Evolutionary conservation across 2,888 invertebrate species (phyloP), one percentile per base, ranked within the genome.

Genomic region (Pollenia amentaria): DNA sequence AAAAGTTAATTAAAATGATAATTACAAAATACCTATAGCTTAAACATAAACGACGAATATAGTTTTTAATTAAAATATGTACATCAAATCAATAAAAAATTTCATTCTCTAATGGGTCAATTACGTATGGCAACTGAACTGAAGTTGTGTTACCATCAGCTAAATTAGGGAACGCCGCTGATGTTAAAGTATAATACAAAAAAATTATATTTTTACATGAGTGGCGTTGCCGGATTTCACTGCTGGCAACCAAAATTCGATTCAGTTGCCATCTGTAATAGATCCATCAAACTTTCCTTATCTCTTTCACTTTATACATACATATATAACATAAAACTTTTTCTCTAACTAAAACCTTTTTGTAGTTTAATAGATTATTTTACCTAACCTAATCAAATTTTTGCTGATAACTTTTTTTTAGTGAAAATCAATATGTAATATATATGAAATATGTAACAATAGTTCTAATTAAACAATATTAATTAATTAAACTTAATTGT

Each of bases 11-110:
- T 29, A 64, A 48, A 75, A 77, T 40, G 60, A 57, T 29, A 62
- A 70, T 53, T 29, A 79, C 48, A 70, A 46, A 70, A 48, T 48
- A 73, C 48, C 65, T 64, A 80, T 72, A 73, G 53, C 72, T 72
- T 80, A 70, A 72, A 70, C 16, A 29, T 69, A 69, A 69, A 69
- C 51, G 78, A 76, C 53, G 69, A 76, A 76, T 82, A 70, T 64
- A 70, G 69, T 44, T 76, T 77, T 77, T 82, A 69, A 69, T 77
- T 65, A 51, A 29, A 29, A 29, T 67, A 67, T n/a, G 51, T 65
- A 14, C 48, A 67, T 18, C 51, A 51, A 29, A 51, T 51, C 44
- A 64, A 64, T 11, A 64, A 11, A 12, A 60, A 16, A n/a, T 14
- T 14, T 51, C 16, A 29, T 57, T 38, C 29, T 55, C 21, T 57